These are phyloP conservation scores for Danio aesculapii DNA, from an alignment of 2,797 vertebrate species.

Conservation along the genomic window DNA sequence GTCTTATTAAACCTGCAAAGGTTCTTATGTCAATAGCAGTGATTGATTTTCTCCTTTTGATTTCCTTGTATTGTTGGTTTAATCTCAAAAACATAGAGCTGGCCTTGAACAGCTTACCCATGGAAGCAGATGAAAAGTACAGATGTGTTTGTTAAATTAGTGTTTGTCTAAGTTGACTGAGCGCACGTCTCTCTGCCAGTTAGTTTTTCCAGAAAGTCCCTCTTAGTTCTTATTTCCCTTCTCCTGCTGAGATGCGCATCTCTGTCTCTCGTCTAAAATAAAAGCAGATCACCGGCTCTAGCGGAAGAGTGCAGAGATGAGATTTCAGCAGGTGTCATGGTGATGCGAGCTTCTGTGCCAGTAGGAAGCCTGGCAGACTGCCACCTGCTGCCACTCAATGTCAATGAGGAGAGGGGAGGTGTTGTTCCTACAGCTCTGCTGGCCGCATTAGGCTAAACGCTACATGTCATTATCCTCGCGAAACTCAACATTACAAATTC, in stretches of 20 bases:
- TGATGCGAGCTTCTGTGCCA: constrained; percentile 21
- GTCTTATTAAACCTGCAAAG: too few species aligned
- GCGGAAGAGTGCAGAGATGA: constrained; percentile 38
- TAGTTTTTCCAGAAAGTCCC: constrained; percentile 2
- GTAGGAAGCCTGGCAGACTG: constrained; percentile 27
- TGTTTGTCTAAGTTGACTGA: constrained; percentile 25
- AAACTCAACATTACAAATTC: not conserved
- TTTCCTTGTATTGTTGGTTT: too few species aligned
- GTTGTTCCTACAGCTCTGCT: not conserved
- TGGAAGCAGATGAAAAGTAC: not conserved
- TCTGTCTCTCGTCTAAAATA: constrained; percentile 39
- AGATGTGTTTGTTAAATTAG: constrained; percentile 3
- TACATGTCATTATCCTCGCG: not conserved
- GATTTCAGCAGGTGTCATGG: constrained; percentile 47
- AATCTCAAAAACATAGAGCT: not conserved
- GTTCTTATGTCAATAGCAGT: too few species aligned
- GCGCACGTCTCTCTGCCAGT: not conserved
- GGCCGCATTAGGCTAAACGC: constrained; percentile 2
- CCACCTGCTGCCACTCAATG: constrained; percentile 19
- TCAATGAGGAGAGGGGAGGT: constrained; percentile 6
- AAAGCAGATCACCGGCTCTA: constrained; percentile 35
- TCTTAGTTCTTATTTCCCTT: constrained; percentile 7
- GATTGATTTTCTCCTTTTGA: too few species aligned
- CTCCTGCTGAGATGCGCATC: constrained; percentile 12
- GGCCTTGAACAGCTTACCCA: not conserved